Conservation (phyloP, 2,113 vertebrate genomes). For the Bubo scandiacus region DNA sequence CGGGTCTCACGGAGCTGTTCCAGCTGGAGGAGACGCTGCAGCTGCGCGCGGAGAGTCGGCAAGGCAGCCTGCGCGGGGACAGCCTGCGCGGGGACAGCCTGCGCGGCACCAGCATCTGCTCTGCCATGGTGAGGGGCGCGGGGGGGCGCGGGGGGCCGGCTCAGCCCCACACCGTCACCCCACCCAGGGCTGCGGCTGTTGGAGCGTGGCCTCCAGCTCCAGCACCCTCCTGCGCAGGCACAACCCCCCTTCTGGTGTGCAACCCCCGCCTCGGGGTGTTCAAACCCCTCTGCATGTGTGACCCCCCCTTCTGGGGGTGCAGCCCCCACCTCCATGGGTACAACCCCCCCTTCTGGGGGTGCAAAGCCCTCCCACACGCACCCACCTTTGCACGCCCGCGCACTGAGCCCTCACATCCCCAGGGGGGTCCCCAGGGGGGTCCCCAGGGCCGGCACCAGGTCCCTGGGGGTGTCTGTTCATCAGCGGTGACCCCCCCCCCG, state of each 20-base stretch:
- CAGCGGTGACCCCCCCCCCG: neutral
- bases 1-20: neutral
- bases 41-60: constrained; percentile 27
- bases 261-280: no score
- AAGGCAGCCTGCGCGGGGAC: constrained; percentile 14
- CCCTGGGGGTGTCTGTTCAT: no score
- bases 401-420: neutral
- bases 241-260: neutral
- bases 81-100: constrained; percentile 33
- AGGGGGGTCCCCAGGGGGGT: neutral
- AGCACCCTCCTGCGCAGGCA: no score
- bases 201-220: neutral
- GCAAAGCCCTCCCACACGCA: no score
- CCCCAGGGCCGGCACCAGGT: neutral
- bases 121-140: constrained; percentile 79
- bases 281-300: no score
- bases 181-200: neutral
- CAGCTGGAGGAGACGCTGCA: constrained; percentile 59
- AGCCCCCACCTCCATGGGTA: no score
- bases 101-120: constrained; percentile 81
- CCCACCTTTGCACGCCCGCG: accelerated
- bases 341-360: no score
- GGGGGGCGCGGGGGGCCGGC: neutral
- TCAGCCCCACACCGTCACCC: neutral
- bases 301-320: no score